phyloP scores from a whole-genome alignment of 1,140 invertebrate species.

The Halesus radiatus region DNA sequence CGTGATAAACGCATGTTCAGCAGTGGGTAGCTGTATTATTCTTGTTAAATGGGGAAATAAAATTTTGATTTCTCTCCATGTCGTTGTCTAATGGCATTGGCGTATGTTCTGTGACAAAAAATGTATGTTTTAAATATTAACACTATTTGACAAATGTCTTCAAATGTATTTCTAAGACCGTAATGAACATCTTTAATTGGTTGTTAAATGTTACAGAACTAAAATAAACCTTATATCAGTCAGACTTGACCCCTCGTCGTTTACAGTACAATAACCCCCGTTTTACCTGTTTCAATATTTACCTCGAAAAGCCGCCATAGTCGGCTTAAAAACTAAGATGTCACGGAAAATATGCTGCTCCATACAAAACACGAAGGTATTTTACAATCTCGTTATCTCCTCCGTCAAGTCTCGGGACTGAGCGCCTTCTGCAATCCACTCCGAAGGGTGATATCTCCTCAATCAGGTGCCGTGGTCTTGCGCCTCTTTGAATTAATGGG shows the following conservation, averaged over 20 bases:
- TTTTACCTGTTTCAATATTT: slow-evolving; percentile 48
- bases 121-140: too few relatives aligned
- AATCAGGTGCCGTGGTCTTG: background rate
- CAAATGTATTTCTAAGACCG: too few relatives aligned
- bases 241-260: background rate
- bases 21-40: too few relatives aligned
- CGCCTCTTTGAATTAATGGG: background rate
- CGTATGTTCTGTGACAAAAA: too few relatives aligned
- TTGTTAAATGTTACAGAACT: background rate
- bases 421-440: background rate
- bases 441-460: background rate
- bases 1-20: too few relatives aligned
- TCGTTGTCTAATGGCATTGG: too few relatives aligned
- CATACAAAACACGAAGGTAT: slow-evolving; percentile 33
- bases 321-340: slow-evolving; percentile 51
- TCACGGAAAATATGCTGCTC: slow-evolving; percentile 44
- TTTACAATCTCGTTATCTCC: slow-evolving; percentile 10
- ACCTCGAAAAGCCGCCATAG: slow-evolving; percentile 29
- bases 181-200: too few relatives aligned
- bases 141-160: too few relatives aligned
- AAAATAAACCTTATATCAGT: background rate
- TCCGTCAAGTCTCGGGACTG: background rate
- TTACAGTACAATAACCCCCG: background rate
- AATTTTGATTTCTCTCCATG: too few relatives aligned
- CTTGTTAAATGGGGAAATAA: too few relatives aligned